Conservation (phyloP, 2,888 invertebrate species). For the Tenodera sinensis region DNA sequence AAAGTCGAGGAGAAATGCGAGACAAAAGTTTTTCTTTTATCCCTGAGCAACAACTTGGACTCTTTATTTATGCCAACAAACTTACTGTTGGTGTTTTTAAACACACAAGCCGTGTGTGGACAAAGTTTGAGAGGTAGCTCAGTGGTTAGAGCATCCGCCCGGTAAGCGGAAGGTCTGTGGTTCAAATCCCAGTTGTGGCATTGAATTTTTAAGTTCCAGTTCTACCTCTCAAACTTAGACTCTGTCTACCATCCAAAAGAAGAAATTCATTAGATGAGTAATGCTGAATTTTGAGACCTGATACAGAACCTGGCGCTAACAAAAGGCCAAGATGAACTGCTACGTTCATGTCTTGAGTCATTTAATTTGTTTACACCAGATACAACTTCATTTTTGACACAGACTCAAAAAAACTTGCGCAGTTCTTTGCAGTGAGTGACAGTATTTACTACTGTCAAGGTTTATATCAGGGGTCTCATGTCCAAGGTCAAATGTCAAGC, state of each 20-base stretch:
- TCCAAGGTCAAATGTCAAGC: not conserved
- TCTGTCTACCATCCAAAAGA: not conserved
- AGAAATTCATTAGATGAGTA: not conserved
- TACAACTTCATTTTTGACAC: not conserved
- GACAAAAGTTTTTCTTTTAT: not conserved
- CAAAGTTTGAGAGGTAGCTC: no score
- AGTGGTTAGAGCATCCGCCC: no score
- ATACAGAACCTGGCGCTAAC: not conserved
- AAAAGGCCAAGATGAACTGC: not conserved
- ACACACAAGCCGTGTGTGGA: no score
- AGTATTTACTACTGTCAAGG: not conserved
- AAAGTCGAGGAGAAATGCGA: not conserved
- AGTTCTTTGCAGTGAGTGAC: not conserved
- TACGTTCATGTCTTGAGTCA: not conserved
- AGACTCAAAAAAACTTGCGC: not conserved
- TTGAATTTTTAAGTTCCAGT: no score
- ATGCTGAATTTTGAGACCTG: not conserved
- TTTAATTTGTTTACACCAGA: not conserved
- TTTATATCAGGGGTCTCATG: no score
- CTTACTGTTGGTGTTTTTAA: no score
- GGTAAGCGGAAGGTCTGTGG: no score
- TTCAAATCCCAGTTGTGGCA: no score
- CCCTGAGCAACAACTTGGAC: no score
- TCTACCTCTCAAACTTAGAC: no score
- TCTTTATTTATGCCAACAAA: no score